Percentiles rank a stretch among this genome's conserved stretches.
These are phyloP conservation scores for Austrolebias charrua DNA, from an alignment of 2,797 vertebrate species.

Conservation along the genomic window DNA sequence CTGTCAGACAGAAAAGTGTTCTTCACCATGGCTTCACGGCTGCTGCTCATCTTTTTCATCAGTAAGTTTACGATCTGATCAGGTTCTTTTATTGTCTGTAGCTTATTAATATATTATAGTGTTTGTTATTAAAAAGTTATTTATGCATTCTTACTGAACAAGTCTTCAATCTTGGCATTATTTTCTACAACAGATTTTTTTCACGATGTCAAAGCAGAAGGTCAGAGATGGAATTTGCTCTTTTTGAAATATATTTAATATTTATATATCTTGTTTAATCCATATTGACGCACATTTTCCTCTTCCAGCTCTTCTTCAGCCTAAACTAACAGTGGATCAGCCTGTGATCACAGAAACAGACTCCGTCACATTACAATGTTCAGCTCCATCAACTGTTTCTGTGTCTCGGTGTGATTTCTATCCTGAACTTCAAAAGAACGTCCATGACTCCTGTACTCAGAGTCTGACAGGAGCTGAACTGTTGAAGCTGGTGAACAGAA, in stretches of 20 bases:
- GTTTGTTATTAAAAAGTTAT: too few relatives aligned
- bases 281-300: neutral
- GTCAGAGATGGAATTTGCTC: neutral
- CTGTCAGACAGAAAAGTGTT: too few relatives aligned
- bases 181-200: constrained; percentile 3
- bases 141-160: too few relatives aligned
- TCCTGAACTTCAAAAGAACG: rapidly evolving
- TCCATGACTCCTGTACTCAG: neutral
- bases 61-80: constrained; percentile 14
- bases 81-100: neutral
- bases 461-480: constrained; percentile 39
- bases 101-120: too few relatives aligned
- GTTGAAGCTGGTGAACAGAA: neutral
- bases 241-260: neutral
- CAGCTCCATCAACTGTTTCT: neutral
- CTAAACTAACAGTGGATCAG: constrained; percentile 6
- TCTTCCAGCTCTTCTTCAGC: constrained; percentile 16
- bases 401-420: constrained; percentile 38
- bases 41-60: constrained; percentile 3
- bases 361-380: constrained; percentile 40
- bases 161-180: too few relatives aligned
- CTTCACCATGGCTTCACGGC: constrained; percentile 10
- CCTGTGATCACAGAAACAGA: constrained; percentile 21
- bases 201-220: neutral
- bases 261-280: neutral